These are phyloP conservation scores for Nibea coibor DNA, from an alignment of 2,113 vertebrate genomes.

Conservation along the genomic window DNA sequence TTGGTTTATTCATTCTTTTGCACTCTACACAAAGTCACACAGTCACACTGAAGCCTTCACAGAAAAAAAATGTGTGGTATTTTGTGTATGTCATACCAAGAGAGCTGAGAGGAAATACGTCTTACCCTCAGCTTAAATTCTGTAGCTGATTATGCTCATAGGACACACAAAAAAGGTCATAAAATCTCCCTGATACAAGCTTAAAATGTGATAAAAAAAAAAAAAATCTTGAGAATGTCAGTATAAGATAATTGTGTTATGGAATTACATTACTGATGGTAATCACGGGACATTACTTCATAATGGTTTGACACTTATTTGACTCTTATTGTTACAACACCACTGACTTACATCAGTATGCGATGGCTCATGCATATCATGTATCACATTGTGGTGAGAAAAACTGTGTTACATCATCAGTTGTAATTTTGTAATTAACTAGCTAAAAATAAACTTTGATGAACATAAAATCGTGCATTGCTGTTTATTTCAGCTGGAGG, in stretches of 20 bases:
- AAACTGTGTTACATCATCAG: too few species aligned
- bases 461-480: background rate
- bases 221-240: background rate
- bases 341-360: background rate
- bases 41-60: constrained; percentile 10
- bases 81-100: constrained; percentile 24
- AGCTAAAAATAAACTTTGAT: too few species aligned
- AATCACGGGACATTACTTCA: background rate
- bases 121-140: background rate
- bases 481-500: background rate
- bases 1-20: constrained; percentile 6
- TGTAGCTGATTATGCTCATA: background rate
- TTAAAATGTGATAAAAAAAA: background rate
- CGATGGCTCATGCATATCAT: too few species aligned
- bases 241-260: background rate
- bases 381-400: too few species aligned
- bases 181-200: background rate
- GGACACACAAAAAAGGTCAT: background rate
- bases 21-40: constrained; percentile 17
- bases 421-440: background rate
- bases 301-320: background rate
- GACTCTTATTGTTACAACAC: background rate
- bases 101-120: background rate
- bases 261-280: background rate
- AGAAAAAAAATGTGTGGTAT: constrained; percentile 47